phyloP scores from a whole-genome alignment of 2,888 invertebrate genomes.

The Gasteruption jaculator region DNA sequence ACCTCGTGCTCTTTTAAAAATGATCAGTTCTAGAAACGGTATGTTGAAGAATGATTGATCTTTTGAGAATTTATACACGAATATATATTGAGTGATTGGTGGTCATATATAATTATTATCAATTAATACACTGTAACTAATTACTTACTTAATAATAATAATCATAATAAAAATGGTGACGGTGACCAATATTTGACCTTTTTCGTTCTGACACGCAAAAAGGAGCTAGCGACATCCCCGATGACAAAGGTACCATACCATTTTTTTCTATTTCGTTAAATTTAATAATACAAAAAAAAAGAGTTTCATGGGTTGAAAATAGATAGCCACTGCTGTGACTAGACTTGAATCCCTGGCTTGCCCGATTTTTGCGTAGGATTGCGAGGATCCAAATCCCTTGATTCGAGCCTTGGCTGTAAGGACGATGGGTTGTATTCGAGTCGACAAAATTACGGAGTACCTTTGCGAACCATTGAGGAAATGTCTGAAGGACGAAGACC shows the following conservation, averaged over 20 bases:
- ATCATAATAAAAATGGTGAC: constrained; percentile 48
- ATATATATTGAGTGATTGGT: constrained; percentile 20
- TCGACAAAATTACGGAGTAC: constrained; percentile 99
- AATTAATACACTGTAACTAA: constrained; percentile 24
- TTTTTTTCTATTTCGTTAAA: constrained; percentile 38
- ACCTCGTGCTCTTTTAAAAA: constrained; percentile 51
- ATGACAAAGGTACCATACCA: constrained; percentile 51
- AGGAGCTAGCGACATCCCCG: constrained; percentile 53
- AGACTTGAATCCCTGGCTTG: constrained; percentile 53
- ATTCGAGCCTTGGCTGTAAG: constrained; percentile 97
- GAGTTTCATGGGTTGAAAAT: constrained; percentile 48
- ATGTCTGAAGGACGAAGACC: constrained; percentile 92
- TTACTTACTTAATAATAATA: constrained; percentile 23
- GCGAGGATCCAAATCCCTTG: constrained; percentile 98
- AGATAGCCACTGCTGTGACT: constrained; percentile 50
- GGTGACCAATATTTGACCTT: constrained; percentile 53
- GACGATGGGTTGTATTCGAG: constrained; percentile 99
- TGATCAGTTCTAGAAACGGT: constrained; percentile 37
- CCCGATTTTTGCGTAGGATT: constrained; percentile 71
- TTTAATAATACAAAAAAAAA: constrained; percentile 23
- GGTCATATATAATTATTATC: constrained; percentile 40
- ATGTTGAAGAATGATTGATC: constrained; percentile 11
- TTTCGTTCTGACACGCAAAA: constrained; percentile 53
- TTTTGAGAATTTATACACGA: background rate
- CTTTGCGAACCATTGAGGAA: constrained; percentile 96